Conservation (phyloP, 2,797 vertebrate species). For the Macropus fuliginosus region DNA sequence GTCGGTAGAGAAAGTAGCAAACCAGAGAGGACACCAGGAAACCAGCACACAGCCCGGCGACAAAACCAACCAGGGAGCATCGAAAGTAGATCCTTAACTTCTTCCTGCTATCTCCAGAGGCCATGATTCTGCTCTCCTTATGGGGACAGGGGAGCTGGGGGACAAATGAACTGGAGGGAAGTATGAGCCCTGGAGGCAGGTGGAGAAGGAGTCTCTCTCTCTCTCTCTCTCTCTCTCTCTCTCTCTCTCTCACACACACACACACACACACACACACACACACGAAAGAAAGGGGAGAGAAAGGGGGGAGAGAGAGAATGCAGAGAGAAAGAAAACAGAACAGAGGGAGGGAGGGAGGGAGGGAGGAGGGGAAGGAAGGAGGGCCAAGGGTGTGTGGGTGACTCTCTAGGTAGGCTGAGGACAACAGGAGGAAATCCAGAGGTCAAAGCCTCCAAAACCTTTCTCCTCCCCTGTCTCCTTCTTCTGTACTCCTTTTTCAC, state of each 20-base stretch:
- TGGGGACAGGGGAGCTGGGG: not conserved
- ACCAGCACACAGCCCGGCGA: not conserved
- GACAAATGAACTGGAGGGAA: not conserved
- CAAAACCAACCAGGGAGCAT: not conserved
- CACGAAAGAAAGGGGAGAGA: not conserved
- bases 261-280: not conserved
- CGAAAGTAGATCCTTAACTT: not conserved
- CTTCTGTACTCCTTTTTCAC: not conserved
- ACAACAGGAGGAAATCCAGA: conserved; percentile 2
- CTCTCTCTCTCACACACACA: too few relatives aligned
- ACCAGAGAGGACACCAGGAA: not conserved
- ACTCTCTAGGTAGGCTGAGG: not conserved
- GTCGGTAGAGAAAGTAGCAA: not conserved
- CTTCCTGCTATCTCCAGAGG: not conserved
- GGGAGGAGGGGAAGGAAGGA: not conserved
- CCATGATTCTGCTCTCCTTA: not conserved
- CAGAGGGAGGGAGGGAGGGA: not conserved
- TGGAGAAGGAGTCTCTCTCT: not conserved
- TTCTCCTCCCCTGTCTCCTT: not conserved
- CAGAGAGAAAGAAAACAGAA: not conserved
- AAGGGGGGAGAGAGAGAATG: not conserved
- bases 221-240: too few relatives aligned
- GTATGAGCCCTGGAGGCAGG: not conserved
- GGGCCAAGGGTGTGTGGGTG: not conserved
- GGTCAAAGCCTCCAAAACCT: not conserved